Base-by-base conservation (phyloP, 1,140 invertebrate genomes). In the Drosophila triauraria region DNA sequence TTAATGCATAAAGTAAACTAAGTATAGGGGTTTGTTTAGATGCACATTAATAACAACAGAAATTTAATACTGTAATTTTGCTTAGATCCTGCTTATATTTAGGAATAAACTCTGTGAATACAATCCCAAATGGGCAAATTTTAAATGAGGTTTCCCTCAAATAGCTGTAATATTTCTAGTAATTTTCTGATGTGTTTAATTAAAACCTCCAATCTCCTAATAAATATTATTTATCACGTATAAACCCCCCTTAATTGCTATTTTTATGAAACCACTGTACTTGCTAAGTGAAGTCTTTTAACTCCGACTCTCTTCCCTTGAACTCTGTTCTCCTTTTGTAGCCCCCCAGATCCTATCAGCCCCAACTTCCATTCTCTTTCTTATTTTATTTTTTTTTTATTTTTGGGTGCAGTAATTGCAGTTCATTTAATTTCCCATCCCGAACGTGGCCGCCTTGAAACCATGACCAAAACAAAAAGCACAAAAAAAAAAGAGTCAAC, bases 341-440 rank as follows among this genome's bases (percentile, higher is more conserved):
- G 38, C 62, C 62, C 20, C 62, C 42, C 15, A 51, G 67, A 69
- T 67, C 67, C 67, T 69, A 69, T 69, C 67, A 53, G 12, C 47
- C 40, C 15, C 47, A 27, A 67, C 61, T 35, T 67, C 47, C 62
- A 67, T 69, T 69, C 67, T 35, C 67, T 69, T 69, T 61, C 46
- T 60, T 63, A 30, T 23, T 35, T 47, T 63, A 10, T 38, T 8
- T 17, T 2, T 68, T 27, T 48, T 43, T 17, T 13, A 30, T 54
- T 60, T 53, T 75, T 70, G 79, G 68, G 60, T 78, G 79, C 79
- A 82, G 75, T 78, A 82, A 82, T 78, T 82, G 59, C 64, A 67
- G 65, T 72, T 61, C 61, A 63, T 64, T 82, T 82, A 58, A 68
- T 82, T 74, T 82, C 58, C 75, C 72, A 79, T 79, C 60, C 77